Evolutionary conservation across 2,888 invertebrate species (phyloP).

Genomic region (Gasteruption jaculator): DNA sequence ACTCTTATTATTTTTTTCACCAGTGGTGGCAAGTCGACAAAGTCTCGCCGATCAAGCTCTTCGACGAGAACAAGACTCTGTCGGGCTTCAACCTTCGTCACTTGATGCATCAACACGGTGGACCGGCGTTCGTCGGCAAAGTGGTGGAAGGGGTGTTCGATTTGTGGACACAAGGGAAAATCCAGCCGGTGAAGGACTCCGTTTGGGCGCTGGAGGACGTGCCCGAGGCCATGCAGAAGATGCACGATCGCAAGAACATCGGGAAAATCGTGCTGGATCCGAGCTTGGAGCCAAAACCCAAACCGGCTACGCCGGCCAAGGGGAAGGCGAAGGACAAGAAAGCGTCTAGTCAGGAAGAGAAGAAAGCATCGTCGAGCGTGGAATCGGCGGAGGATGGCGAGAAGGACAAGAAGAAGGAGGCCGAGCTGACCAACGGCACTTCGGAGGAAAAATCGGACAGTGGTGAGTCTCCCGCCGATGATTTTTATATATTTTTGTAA

Average conservation of each 20-base stretch:
- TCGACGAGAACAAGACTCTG: slow-evolving; percentile 83
- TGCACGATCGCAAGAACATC: slow-evolving; percentile 88
- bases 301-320: slow-evolving; percentile 74
- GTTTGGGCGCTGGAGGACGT: slow-evolving; percentile 86
- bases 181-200: slow-evolving; percentile 79
- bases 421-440: slow-evolving; percentile 54
- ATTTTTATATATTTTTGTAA: too few species aligned
- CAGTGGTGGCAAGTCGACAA: slow-evolving; percentile 94
- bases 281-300: slow-evolving; percentile 72
- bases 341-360: slow-evolving; percentile 67
- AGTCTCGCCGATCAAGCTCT: slow-evolving; percentile 81
- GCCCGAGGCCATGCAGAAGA: slow-evolving; percentile 86
- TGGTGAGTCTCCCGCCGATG: too few species aligned
- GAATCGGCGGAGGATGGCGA: slow-evolving; percentile 56
- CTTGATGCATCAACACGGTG: slow-evolving; percentile 74
- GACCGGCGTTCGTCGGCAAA: slow-evolving; percentile 66
- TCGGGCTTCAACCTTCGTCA: slow-evolving; percentile 80
- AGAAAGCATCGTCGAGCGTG: slow-evolving; percentile 52
- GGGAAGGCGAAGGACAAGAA: slow-evolving; percentile 70
- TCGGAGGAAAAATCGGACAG: slow-evolving; percentile 54
- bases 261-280: slow-evolving; percentile 85
- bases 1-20: slow-evolving; percentile 26
- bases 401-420: slow-evolving; percentile 51
- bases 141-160: slow-evolving; percentile 70
- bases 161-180: slow-evolving; percentile 73